Percentiles rank a stretch among this genome's conserved stretches.
These are phyloP conservation scores for Esox lucius DNA, from an alignment of 2,797 vertebrate genomes.

Conservation along the genomic window DNA sequence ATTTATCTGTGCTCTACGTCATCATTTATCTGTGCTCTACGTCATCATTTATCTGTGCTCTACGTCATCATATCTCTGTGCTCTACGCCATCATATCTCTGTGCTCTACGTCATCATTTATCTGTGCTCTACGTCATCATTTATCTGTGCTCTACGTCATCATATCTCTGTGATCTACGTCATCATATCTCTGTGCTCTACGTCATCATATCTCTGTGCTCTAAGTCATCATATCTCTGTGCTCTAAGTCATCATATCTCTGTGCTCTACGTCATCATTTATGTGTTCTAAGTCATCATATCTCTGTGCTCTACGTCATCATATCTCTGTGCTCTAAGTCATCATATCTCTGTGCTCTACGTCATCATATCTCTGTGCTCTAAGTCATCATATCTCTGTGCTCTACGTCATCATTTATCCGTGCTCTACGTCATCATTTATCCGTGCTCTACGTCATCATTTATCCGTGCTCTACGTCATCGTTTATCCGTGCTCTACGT, in stretches of 20 bases:
- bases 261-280: not conserved
- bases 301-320: not conserved
- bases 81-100: conserved; percentile 2
- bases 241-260: not conserved
- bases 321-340: conserved; percentile 17
- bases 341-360: not conserved
- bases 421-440: too few relatives aligned
- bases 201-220: conserved; percentile 3
- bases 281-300: too few relatives aligned
- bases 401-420: not conserved
- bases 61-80: conserved; percentile 11
- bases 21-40: not conserved
- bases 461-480: not conserved
- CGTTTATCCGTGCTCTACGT: conserved; percentile 2
- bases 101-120: conserved; percentile 15
- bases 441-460: too few relatives aligned
- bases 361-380: conserved; percentile 9
- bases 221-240: not conserved
- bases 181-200: not conserved
- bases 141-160: too few relatives aligned
- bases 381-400: conserved; percentile 8
- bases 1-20: not conserved
- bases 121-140: not conserved
- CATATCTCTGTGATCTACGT: too few relatives aligned
- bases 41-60: not conserved